Conservation (phyloP, 30 jellyfish, hydroid and myxozoan species). For the Sanderia malayensis region DNA sequence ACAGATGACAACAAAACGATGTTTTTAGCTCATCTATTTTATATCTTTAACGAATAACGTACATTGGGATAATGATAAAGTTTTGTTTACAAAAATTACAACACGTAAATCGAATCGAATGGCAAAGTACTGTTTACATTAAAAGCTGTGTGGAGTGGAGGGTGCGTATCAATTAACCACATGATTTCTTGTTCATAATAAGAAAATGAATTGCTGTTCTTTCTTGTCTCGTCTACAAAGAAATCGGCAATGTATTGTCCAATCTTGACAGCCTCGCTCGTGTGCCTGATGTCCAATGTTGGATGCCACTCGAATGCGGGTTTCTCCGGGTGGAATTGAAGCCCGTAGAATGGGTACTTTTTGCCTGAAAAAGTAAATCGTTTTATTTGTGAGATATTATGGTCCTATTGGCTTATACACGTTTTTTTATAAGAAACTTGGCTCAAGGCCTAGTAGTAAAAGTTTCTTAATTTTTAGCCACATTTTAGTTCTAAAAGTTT, state of each 20-base stretch:
- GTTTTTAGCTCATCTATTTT: no score
- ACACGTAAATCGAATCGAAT: constrained; percentile 59
- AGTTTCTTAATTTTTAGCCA: no score
- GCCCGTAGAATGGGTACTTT: constrained; percentile 84
- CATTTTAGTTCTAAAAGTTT: no score
- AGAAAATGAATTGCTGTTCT: constrained; percentile 41
- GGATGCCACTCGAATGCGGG: constrained; percentile 88
- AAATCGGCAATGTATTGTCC: constrained; percentile 69
- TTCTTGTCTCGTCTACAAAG: constrained; percentile 66
- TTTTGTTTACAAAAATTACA: no score
- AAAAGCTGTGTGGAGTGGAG: constrained; percentile 62
- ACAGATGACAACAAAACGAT: no score
- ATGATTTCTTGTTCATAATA: constrained; percentile 46
- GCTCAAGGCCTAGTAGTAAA: no score
- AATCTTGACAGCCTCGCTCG: constrained; percentile 58
- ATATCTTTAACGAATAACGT: no score
- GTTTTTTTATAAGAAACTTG: no score
- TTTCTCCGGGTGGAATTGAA: constrained; percentile 95
- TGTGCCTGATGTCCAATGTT: constrained; percentile 58
- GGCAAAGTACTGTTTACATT: constrained; percentile 61
- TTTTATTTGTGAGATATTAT: no score
- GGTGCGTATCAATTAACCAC: constrained; percentile 44
- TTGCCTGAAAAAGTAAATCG: no score
- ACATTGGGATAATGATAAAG: no score
- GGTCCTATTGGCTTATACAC: no score